Evolutionary conservation across 2,797 vertebrate genomes (phyloP).

Genomic region (Coilia nasus): DNA sequence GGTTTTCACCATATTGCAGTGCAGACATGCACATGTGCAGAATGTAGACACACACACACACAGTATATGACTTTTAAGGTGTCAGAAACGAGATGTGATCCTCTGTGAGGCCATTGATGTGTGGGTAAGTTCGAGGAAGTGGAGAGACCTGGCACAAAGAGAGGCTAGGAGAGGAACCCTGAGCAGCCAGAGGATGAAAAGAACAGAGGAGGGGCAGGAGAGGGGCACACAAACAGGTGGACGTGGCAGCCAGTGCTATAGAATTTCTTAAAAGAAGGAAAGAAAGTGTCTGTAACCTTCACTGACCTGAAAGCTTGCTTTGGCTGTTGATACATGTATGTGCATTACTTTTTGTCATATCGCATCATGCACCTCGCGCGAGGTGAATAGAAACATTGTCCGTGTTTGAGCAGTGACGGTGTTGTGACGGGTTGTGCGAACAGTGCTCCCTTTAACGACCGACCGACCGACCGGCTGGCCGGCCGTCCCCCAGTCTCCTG

Average conservation of each 20-base stretch:
- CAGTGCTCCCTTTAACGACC: not conserved
- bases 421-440: not conserved
- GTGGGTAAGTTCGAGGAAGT: not conserved
- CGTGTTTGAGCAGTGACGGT: too few species aligned
- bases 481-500: not conserved
- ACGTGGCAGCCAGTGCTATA: too few species aligned
- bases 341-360: too few species aligned
- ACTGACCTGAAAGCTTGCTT: too few species aligned
- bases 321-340: too few species aligned
- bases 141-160: not conserved
- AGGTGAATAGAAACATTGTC: slow-evolving; percentile 3
- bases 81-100: not conserved
- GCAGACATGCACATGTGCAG: too few species aligned
- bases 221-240: too few species aligned
- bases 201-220: not conserved
- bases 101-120: not conserved
- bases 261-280: too few species aligned
- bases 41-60: too few species aligned
- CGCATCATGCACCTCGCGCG: not conserved
- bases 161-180: not conserved
- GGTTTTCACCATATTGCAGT: too few species aligned
- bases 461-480: too few species aligned
- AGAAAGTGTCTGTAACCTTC: too few species aligned
- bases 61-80: not conserved
- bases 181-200: slow-evolving; percentile 15